Evolutionary conservation across 1,140 invertebrate species (phyloP), one percentile per base, ranked within the genome.

Genomic region (Heliconius melpomene): DNA sequence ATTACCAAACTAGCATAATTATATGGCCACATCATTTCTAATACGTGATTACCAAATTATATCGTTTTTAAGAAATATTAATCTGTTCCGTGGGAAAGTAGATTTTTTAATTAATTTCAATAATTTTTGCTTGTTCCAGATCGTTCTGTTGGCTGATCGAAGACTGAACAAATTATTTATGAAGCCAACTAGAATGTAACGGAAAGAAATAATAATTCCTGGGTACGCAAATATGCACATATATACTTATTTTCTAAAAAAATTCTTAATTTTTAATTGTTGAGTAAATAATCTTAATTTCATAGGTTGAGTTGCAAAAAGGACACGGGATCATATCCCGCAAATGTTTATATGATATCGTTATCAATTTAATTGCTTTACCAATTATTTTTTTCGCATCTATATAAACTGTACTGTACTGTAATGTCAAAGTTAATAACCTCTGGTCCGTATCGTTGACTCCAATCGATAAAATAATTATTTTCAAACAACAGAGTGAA

Each of bases 401-500:
- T 1, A 66, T 26, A 66, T 26, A 66, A 66, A 13, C 3, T 23
- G 26, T 29, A 26, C 23, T 66, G 32, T 32, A 26, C 11, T 66
- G 50, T 26, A 23, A 80, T 76, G 38, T 77, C 77, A 81, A 77
- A 79, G 78, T 82, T 5, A 77, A 54, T 8, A 75, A 79, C 72
- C 77, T 40, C n/a, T 72, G 20, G 29, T 26, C 13, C 60, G 60
- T 29, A 23, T 66, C 23, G 26, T 66, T 66, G 60, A 66, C 23
- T 66, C 26, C 11, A 66, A 66, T 66, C 26, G 23, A 66, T 29
- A 66, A 66, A 66, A 66, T 66, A n/a, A 87, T 85, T 91, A 87
- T 91, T 88, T 87, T 84, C 80, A 91, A 91, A 91, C 92, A 91
- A 89, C 88, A 83, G 82, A 89, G 88, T 87, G 89, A 92, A 92